phyloP scores from a whole-genome alignment of 2,888 invertebrate genomes.

The Latrodectus hesperus region DNA sequence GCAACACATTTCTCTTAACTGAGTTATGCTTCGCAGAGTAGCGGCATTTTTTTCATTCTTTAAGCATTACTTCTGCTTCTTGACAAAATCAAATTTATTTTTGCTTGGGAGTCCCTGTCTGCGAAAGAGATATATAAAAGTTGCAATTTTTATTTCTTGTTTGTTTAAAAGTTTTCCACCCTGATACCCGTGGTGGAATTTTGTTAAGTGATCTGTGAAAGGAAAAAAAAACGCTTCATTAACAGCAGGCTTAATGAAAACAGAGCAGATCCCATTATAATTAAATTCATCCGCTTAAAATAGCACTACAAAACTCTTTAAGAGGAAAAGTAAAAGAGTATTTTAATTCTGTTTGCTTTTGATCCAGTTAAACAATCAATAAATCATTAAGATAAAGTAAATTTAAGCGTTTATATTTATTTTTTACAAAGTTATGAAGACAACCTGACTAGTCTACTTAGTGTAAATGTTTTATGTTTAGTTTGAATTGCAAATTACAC shows the following conservation, averaged over 20 bases:
- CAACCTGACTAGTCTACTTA: no score
- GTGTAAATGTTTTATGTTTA: no score
- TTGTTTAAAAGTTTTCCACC: constrained; percentile 37
- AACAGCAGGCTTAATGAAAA: constrained; percentile 59
- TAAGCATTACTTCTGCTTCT: constrained; percentile 6
- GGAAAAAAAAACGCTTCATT: constrained; percentile 59
- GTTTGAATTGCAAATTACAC: no score
- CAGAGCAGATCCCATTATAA: constrained; percentile 51
- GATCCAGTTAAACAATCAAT: no score
- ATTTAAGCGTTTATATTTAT: no score
- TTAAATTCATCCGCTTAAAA: constrained; percentile 65
- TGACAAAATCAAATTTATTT: constrained; percentile 59
- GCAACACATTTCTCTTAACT: constrained; percentile 10
- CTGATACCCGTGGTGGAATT: neutral
- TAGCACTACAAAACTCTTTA: constrained; percentile 35
- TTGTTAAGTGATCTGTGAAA: constrained; percentile 4
- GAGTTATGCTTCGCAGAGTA: constrained; percentile 8
- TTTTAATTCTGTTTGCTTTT: no score
- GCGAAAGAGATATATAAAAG: neutral
- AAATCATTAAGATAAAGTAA: no score
- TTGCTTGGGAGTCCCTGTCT: neutral
- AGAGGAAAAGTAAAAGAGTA: no score
- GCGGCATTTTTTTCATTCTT: neutral
- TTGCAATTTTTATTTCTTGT: neutral
- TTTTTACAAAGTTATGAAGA: no score